Percentiles rank a stretch among this genome's conserved stretches.
Conservation (phyloP, 2,113 vertebrate species). For the Corythoichthys intestinalis region DNA sequence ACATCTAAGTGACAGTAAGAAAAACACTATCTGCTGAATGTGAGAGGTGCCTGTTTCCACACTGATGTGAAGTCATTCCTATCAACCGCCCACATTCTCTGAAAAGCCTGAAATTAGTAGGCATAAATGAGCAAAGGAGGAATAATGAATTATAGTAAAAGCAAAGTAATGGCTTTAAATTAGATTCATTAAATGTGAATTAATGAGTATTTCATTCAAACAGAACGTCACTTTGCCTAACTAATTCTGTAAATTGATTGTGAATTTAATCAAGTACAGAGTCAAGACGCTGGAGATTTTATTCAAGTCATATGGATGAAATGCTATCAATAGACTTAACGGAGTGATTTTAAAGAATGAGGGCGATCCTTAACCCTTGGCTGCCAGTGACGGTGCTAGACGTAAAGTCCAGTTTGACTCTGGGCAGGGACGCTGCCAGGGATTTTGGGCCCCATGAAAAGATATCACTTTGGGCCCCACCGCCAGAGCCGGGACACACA, state of each 20-base stretch:
- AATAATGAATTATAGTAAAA: conserved; percentile 2
- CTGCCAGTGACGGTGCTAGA: too few relatives aligned
- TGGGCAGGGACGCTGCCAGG: too few relatives aligned
- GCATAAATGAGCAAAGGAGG: background rate
- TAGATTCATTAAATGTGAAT: conserved; percentile 5
- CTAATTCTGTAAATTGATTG: background rate
- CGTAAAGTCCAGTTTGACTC: too few relatives aligned
- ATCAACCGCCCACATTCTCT: conserved; percentile 20
- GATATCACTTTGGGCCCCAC: too few relatives aligned
- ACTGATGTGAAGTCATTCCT: conserved; percentile 10
- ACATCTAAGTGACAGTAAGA: too few relatives aligned
- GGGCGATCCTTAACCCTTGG: too few relatives aligned
- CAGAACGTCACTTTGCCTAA: background rate
- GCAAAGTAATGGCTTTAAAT: conserved; percentile 6
- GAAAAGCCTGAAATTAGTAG: background rate
- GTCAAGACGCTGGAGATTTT: background rate
- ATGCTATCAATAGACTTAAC: too few relatives aligned
- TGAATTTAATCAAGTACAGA: conserved; percentile 4
- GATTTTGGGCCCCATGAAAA: too few relatives aligned
- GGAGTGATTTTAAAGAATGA: too few relatives aligned
- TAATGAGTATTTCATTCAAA: background rate
- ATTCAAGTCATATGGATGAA: background rate
- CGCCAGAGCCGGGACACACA: too few relatives aligned
- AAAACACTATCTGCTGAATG: too few relatives aligned
- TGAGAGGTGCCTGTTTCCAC: too few relatives aligned